These are phyloP conservation scores for Notodonta ziczac DNA, from an alignment of 2,888 invertebrate species.

Conservation along the genomic window DNA sequence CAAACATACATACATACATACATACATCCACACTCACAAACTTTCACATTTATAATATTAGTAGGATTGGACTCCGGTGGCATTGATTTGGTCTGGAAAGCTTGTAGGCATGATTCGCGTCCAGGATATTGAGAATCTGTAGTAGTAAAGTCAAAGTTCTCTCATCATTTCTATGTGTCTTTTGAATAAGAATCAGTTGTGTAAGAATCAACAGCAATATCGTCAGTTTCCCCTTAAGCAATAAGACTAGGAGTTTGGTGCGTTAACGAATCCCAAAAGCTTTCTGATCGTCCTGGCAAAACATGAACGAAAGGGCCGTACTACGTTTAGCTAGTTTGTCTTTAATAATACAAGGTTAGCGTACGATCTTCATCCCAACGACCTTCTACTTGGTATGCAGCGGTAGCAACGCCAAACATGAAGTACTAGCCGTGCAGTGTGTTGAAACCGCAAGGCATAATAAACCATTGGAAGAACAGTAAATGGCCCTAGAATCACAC, in stretches of 20 bases:
- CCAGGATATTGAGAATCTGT: constrained; percentile 86
- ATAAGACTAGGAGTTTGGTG: constrained; percentile 74
- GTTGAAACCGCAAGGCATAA: no score
- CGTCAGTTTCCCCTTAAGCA: constrained; percentile 78
- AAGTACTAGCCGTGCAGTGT: no score
- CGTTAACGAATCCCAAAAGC: constrained; percentile 86
- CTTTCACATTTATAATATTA: no score
- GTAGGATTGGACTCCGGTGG: constrained; percentile 62
- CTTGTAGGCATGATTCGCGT: constrained; percentile 85
- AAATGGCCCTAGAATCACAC: no score
- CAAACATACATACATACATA: no score
- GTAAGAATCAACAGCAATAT: constrained; percentile 85
- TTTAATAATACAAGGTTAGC: no score
- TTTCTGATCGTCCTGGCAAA: constrained; percentile 80
- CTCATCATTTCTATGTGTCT: constrained; percentile 78
- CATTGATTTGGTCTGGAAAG: constrained; percentile 78
- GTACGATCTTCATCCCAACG: constrained; percentile 79
- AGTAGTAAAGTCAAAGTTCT: constrained; percentile 73
- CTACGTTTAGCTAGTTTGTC: not conserved
- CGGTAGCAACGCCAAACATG: constrained; percentile 63
- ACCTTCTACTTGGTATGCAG: constrained; percentile 80
- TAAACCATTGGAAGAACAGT: no score
- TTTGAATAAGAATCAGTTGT: constrained; percentile 82
- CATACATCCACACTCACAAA: no score
- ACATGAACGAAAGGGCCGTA: no score